Base-by-base conservation (phyloP, 2,888 invertebrate genomes). In the Serripes groenlandicus region DNA sequence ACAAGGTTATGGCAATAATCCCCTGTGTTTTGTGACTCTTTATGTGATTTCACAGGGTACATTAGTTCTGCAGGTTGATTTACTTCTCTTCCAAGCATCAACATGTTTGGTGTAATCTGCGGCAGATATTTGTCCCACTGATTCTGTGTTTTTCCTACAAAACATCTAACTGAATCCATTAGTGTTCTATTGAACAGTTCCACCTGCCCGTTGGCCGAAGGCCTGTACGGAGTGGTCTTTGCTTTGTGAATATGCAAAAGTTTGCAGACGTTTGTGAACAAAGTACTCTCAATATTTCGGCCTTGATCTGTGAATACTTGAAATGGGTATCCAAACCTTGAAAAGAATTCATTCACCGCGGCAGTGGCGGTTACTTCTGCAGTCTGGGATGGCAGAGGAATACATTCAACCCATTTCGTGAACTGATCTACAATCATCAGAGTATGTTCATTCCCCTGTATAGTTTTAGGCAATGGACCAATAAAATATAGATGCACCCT, bases 381-480 rank as follows among this genome's bases (percentile, higher is more conserved):
- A n/a, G 32, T 70, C 34, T 60, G 76, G 18, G 76, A 70, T 15
- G 76, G 69, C n/a, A 75, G 23, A 11, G 76, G 70, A 32, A 75
- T 37, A 34, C 75, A 66, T 56, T 75, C 75, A 2, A 75, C 52
- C 75, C 75, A 75, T 54, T 75, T 75, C n/a, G 66, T 75, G n/a
- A n/a, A n/a, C n/a, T n/a, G n/a, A 71, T 75, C 68, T 23, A 75
- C 75, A 68, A 75, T 75, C 75, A 75, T 68, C 26, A 75, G 54
- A 23, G 30, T 28, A 35, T 75, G 28, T 26, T 75, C 75, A 32
- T 75, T 75, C 18, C 75, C 68, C 30, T 49, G 64, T 34, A 23
- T 23, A 35, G 54, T 11, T 54, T 54, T 54, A n/a, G 54, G 54
- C 23, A 54, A 54, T 11, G 54, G 54, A 21, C 54, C 54, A 21